Percentiles rank a stretch among this genome's conserved stretches.
Evolutionary conservation across 2,113 vertebrate genomes (phyloP).

Genomic region (Solea senegalensis): DNA sequence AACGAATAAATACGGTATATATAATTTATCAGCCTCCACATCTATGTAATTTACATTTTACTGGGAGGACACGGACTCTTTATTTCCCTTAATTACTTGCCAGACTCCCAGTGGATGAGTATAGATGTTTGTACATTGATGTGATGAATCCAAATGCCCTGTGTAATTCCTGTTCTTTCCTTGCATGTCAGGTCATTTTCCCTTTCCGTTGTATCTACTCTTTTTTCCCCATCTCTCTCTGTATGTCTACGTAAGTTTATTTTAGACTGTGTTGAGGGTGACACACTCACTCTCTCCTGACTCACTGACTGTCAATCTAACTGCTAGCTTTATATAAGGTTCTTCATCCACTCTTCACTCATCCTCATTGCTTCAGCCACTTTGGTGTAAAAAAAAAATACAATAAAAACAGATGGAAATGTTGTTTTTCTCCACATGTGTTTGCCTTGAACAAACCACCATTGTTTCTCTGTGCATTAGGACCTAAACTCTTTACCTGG

Average conservation of each 20-base stretch:
- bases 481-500: neutral
- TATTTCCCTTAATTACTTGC: neutral
- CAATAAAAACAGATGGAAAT: too few relatives aligned
- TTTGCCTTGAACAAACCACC: neutral
- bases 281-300: neutral
- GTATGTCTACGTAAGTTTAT: neutral
- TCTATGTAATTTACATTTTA: neutral
- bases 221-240: neutral
- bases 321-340: neutral
- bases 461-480: neutral
- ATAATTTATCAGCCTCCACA: too few relatives aligned
- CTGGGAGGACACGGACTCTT: too few relatives aligned
- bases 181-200: neutral
- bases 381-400: too few relatives aligned
- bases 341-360: neutral
- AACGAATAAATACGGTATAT: too few relatives aligned
- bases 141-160: neutral
- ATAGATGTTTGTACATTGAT: neutral
- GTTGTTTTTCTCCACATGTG: neutral
- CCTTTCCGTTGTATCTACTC: neutral
- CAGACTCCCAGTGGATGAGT: neutral
- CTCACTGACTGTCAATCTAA: neutral
- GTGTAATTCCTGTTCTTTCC: neutral
- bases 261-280: neutral
- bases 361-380: neutral